Evolutionary conservation across 2,797 vertebrate genomes (phyloP).

Genomic region (Platalea minor): DNA sequence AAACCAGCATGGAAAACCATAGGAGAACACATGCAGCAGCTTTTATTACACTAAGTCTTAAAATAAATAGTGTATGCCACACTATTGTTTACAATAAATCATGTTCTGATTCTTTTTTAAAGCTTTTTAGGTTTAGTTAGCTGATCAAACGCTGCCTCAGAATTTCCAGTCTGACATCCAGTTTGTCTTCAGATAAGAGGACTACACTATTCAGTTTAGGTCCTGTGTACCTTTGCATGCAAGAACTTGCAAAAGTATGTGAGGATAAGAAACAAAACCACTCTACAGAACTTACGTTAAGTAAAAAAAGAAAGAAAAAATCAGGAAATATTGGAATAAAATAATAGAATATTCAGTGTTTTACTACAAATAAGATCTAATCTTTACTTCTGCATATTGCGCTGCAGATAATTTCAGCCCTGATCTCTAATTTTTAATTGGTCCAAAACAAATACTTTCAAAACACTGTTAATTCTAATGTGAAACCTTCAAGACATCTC

Average conservation of each 20-base stretch:
- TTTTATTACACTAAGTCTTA: background rate
- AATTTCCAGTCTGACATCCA: background rate
- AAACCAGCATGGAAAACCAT: background rate
- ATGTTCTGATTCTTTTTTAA: background rate
- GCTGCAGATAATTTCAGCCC: background rate
- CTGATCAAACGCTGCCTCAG: background rate
- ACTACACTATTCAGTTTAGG: background rate
- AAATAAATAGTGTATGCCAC: background rate
- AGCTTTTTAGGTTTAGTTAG: background rate
- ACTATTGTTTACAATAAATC: background rate
- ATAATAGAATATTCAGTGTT: background rate
- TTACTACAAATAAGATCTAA: background rate
- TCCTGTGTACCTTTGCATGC: background rate
- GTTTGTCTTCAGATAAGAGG: background rate
- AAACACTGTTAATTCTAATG: background rate
- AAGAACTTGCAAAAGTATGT: background rate
- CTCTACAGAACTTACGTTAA: rapidly evolving
- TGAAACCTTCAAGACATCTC: background rate
- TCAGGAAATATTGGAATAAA: background rate
- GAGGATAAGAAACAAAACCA: background rate
- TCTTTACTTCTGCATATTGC: background rate
- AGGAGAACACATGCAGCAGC: background rate
- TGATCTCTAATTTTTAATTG: background rate
- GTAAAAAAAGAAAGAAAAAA: background rate
- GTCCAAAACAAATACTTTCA: background rate